Percentiles rank a stretch among this genome's conserved stretches.
Evolutionary conservation across 2,113 vertebrate genomes (phyloP).

Genomic region (Cacatua alba): DNA sequence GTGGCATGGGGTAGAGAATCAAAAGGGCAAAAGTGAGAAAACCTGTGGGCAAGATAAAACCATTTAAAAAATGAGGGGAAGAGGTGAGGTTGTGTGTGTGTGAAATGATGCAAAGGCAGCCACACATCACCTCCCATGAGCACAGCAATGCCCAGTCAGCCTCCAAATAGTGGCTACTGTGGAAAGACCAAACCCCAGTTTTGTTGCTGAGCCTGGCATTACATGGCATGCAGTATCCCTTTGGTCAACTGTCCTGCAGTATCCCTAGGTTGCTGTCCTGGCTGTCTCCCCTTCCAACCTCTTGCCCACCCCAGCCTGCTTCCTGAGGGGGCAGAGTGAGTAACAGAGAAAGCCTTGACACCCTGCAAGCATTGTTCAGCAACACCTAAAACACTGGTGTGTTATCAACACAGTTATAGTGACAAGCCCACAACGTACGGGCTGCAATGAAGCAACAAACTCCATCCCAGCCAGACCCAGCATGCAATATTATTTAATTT

Average conservation of each 20-base stretch:
- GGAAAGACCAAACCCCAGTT: neutral
- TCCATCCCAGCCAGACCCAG: neutral
- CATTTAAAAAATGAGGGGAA: neutral
- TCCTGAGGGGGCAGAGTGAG: fast-evolving
- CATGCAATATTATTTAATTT: constrained; percentile 35
- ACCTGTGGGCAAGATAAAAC: neutral
- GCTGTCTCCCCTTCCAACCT: neutral
- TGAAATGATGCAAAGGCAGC: neutral
- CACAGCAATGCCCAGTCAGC: neutral
- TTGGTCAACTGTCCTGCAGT: neutral
- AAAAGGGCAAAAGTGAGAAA: neutral
- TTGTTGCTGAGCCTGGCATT: neutral
- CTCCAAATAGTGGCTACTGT: neutral
- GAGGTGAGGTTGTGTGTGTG: fast-evolving
- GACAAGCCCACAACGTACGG: fast-evolving
- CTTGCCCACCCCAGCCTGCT: neutral
- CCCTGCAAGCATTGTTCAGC: neutral
- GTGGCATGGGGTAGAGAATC: neutral
- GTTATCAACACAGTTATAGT: neutral
- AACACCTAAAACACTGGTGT: neutral
- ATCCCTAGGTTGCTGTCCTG: neutral
- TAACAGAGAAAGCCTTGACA: neutral
- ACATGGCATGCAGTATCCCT: fast-evolving
- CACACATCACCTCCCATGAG: neutral
- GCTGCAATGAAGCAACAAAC: neutral